Evolutionary conservation across 2,888 invertebrate species (phyloP).

Genomic region (Laothoe populi): DNA sequence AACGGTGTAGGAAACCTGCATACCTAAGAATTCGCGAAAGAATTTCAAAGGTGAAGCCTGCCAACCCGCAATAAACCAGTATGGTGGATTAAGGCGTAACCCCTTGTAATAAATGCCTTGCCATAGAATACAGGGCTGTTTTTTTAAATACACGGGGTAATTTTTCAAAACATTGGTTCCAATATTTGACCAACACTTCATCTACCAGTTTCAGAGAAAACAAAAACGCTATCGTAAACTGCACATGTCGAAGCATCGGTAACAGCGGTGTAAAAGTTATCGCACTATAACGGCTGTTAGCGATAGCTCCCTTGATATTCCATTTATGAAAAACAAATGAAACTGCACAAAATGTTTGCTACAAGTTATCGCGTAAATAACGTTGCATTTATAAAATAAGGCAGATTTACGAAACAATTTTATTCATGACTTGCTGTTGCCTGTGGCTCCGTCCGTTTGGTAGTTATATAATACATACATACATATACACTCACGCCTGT

Average conservation of each 20-base stretch:
- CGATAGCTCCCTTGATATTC: slow-evolving; percentile 3
- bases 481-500: too few species aligned
- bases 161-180: slow-evolving; percentile 9
- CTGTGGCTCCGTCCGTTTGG: too few species aligned
- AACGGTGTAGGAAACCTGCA: too few species aligned
- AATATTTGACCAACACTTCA: slow-evolving; percentile 5
- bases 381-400: neutral
- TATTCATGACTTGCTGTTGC: too few species aligned
- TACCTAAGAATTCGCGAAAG: too few species aligned
- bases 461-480: too few species aligned
- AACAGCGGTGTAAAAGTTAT: slow-evolving; percentile 18
- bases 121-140: neutral
- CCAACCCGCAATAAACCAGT: too few species aligned
- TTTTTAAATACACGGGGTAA: neutral
- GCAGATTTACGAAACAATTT: too few species aligned
- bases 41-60: too few species aligned
- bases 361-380: slow-evolving; percentile 1
- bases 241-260: neutral
- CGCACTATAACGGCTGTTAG: slow-evolving; percentile 1
- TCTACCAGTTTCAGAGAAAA: neutral
- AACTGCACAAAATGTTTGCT: neutral
- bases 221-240: slow-evolving; percentile 10
- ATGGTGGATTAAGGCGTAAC: neutral
- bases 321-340: neutral
- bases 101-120: too few species aligned